Base-by-base conservation (phyloP, 2,113 vertebrate species). In the Theristicus caerulescens region DNA sequence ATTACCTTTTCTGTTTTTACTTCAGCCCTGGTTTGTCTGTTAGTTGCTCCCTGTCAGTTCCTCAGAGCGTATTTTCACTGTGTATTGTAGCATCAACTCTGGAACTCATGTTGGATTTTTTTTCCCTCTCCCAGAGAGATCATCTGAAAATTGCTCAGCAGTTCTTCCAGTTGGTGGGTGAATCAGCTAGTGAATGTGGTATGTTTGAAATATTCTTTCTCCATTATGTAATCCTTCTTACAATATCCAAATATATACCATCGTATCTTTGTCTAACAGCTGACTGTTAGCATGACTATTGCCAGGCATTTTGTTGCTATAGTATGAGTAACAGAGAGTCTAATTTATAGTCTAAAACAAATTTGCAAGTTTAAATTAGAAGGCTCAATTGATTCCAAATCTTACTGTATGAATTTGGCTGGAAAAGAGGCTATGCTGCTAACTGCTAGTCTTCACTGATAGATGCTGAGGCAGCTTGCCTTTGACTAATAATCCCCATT, bases 181-280 rank as follows among this genome's bases (percentile, higher is more conserved):
- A 99, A 93, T 99, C 99, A 54, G 99, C 99, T 15, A 99, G 99
- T 17, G 99, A 99, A 98, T 99, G 99, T 44, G 99, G 99, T 99
- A 98, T 46, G 96, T 98, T 74, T 91, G 32, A 94, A 86, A 73
- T 77, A 49, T 61, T 86, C 31, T 94, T 77, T 78, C 74, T 82
- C 57, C 34, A 3, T 85, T 96, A 57, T 46, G 9, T 90, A 76
- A 74, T 69, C 24, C 38, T 36, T 79, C 67, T 62, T 79, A 69
- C 61, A 74, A 36, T 88, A 62, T 58, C 79, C 72, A 69, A 84
- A 55, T 66, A 42, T 46, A 64, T 85, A 49, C 8, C 31, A 54
- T 85, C 20, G 4, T 83, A 47, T 82, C 62, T 65, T 49, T 90
- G 65, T 94, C 49, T 66, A 55, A n/a, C 51, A 77, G 66, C 25